A percentile compares a stretch with the other conserved stretches of the same genome.
Conservation (phyloP, 2,888 invertebrate genomes). For the Lycaena phlaeas region DNA sequence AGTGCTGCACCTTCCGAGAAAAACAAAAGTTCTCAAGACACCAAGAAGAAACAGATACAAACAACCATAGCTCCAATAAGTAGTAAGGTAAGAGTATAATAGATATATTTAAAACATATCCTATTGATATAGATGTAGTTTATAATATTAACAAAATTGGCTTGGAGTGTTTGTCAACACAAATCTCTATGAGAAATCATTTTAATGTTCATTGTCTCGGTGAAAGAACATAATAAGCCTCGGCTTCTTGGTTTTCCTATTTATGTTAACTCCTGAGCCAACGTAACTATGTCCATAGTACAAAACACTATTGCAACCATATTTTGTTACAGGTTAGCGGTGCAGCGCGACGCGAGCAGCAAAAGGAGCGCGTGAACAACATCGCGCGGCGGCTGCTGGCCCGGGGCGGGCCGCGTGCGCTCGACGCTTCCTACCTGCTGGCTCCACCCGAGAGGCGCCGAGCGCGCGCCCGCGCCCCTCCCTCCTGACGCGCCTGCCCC, state of each 20-base stretch:
- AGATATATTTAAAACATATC: background rate
- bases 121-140: no score
- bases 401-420: conserved; percentile 33
- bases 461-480: conserved; percentile 22
- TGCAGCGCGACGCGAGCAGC: conserved; percentile 26
- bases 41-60: conserved; percentile 44
- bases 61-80: conserved; percentile 32
- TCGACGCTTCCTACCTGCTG: conserved; percentile 54
- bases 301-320: no score
- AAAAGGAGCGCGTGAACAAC: conserved; percentile 53
- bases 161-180: no score
- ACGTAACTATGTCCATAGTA: no score
- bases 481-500: conserved; percentile 19
- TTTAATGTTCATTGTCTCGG: no score
- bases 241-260: no score
- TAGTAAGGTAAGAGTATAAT: conserved; percentile 39
- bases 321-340: conserved; percentile 11
- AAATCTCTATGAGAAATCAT: no score
- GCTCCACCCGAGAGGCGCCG: conserved; percentile 33
- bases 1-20: conserved; percentile 38
- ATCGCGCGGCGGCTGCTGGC: conserved; percentile 51
- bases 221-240: no score
- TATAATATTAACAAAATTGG: no score
- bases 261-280: no score
- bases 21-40: conserved; percentile 34